Evolutionary conservation across 2,797 vertebrate genomes (phyloP), one percentile per base, ranked within the genome.

Genomic region (Lacerta bilineata): DNA sequence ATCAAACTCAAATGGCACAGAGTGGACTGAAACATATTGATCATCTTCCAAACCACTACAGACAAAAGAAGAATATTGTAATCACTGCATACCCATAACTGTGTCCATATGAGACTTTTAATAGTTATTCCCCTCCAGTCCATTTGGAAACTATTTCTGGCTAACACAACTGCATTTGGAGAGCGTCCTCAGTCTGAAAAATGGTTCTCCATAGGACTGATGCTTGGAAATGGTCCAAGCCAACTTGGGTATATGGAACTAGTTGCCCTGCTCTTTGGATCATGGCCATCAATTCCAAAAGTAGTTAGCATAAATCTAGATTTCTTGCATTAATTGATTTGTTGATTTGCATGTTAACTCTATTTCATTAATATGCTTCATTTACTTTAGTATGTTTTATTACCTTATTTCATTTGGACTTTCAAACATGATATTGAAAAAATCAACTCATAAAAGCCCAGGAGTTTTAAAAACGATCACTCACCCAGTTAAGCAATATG

Each of bases 401-500:
- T 81, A 66, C 69, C 80, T 81, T 85, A 50, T 89, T 81, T n/a
- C 25, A 68, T 80, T 85, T 85, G 69, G 17, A 39, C 69, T 85
- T 80, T 79, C 59, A 85, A 80, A 89, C 25, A 81, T 81, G 78
- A 89, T 68, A 66, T 10, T 29, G 76, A 85, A 81, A 89, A 89
- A 85, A 75, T 55, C 83, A 89, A 85, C 59, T 80, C 33, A 46
- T 80, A 85, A 80, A 89, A 85, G 39, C 83, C 46, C 83, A 85
- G 55, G 68, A 80, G 39, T 89, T 80, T 84, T 85, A 39, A 84
- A 75, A 89, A 79, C 46, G 20, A 66, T 85, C 68, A 85, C 39
- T 89, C 83, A 89, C 74, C 83, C 77, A 89, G 66, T 85, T 85
- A 85, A 89, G 83, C 59, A 75, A 85, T 89, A 55, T 85, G 77